Evolutionary conservation across 2,888 invertebrate genomes (phyloP), one percentile per base, ranked within the genome.

Genomic region (Agrilus biguttatus): DNA sequence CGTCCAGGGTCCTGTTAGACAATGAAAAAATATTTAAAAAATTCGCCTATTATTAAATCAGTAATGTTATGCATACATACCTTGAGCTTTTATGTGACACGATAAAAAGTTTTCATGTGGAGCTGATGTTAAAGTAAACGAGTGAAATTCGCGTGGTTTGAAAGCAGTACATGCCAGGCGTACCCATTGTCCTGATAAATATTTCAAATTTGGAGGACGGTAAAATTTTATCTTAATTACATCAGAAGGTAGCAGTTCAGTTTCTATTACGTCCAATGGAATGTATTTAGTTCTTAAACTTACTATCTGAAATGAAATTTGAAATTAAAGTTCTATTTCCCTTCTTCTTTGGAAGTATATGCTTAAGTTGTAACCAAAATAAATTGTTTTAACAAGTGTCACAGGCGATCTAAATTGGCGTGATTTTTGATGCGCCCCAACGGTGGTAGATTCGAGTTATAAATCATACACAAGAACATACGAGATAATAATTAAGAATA

Each of bases 141-240:
- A 92, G 64, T 96, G 95, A 67, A 88, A 92, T 65, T 95, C 95
- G 55, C 84, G 81, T 8, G 83, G 81, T 47, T 82, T 77, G 60
- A 93, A 89, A 0, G 87, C 85, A 0, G 92, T 92, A 58, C 95
- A 95, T 0, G 90, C 83, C 8, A 95, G 67, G 1, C 95, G 77
- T 8, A 93, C 88, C 91, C 91, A 91, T 64, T 91, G 91, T n/a
- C 91, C 91, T 28, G 88, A 89, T 35, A 90, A 69, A 60, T 93
- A 95, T 66, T 91, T 91, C 50, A 95, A 78, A 67, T 93, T 92
- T 0, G 93, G 91, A 5, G 95, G 95, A 37, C 95, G 78, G 60
- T 92, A 92, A 67, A 93, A 95, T 63, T 89, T 92, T 40, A 95
- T 83, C 70, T 89, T 91, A 50, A 91, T 88, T 0, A 91, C 91